These are phyloP conservation scores for Calypte anna DNA, from an alignment of 2,113 vertebrate genomes.

Conservation along the genomic window DNA sequence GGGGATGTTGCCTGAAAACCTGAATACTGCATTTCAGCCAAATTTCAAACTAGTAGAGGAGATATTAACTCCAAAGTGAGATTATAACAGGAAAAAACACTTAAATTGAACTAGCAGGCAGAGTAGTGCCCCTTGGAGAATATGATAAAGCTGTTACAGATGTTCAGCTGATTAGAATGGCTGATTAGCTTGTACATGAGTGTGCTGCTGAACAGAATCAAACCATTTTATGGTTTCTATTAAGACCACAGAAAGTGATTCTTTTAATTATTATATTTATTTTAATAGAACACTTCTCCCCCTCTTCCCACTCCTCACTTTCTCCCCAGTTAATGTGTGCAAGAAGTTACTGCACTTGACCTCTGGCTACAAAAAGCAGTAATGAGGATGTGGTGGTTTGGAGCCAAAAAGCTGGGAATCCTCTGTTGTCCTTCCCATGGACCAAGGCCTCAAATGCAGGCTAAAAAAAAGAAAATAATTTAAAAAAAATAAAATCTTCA, in stretches of 20 bases:
- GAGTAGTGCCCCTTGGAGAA: slow-evolving; percentile 26
- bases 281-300: neutral
- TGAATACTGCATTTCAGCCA: neutral
- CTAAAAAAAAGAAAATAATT: neutral
- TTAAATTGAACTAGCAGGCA: neutral
- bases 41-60: neutral
- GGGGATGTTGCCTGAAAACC: neutral
- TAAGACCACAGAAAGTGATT: neutral
- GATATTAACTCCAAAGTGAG: slow-evolving; percentile 35
- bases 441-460: neutral
- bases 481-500: neutral
- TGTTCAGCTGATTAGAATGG: slow-evolving; percentile 43
- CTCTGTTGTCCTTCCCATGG: neutral
- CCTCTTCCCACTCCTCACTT: neutral
- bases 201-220: neutral
- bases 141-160: slow-evolving; percentile 26
- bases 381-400: neutral
- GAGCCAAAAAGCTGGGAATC: neutral
- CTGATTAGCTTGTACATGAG: slow-evolving; percentile 43
- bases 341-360: neutral
- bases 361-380: neutral
- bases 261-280: neutral
- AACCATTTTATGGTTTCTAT: neutral
- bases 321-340: neutral
- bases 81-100: neutral